A percentile compares a stretch with the other conserved stretches of the same genome.
Evolutionary conservation across 53 echinoderm and acorn worm species (phyloP).

Genomic region (Apostichopus leukothele): DNA sequence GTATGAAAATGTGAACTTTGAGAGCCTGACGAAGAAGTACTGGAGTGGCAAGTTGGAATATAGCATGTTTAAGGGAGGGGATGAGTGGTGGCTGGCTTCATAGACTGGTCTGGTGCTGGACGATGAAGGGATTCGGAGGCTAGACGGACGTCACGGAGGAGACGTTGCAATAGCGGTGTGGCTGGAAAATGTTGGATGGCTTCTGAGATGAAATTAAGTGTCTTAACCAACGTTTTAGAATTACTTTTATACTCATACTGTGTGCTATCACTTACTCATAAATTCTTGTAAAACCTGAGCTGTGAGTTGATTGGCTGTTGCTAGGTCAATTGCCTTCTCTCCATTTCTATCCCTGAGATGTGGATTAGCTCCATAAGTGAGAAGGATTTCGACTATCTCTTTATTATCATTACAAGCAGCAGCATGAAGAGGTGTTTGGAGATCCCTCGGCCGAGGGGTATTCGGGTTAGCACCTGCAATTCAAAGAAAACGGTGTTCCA

Average conservation of each 20-base stretch:
- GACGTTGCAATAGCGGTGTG: too few species aligned
- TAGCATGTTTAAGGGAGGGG: too few species aligned
- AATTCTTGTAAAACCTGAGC: slow-evolving; percentile 40
- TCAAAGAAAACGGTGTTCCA: neutral
- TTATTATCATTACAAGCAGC: slow-evolving; percentile 44
- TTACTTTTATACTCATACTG: too few species aligned
- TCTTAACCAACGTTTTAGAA: neutral
- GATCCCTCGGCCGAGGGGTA: slow-evolving; percentile 50
- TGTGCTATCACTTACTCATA: slow-evolving; percentile 50
- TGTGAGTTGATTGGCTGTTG: slow-evolving; percentile 13
- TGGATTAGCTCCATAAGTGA: slow-evolving; percentile 53
- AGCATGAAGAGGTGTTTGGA: slow-evolving; percentile 58
- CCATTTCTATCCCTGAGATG: slow-evolving; percentile 55
- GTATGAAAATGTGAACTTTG: too few species aligned
- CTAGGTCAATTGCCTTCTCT: slow-evolving; percentile 56
- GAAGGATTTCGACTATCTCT: slow-evolving; percentile 35
- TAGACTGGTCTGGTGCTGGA: too few species aligned
- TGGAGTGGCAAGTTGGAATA: too few species aligned
- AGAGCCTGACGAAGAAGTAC: too few species aligned
- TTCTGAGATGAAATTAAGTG: neutral
- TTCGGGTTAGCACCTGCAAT: slow-evolving; percentile 54
- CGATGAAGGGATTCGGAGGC: too few species aligned
- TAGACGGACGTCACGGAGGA: too few species aligned
- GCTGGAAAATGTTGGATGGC: too few species aligned
- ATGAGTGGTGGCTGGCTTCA: too few species aligned